Conservation (phyloP, 2,888 invertebrate species). For the Tachina fera region DNA sequence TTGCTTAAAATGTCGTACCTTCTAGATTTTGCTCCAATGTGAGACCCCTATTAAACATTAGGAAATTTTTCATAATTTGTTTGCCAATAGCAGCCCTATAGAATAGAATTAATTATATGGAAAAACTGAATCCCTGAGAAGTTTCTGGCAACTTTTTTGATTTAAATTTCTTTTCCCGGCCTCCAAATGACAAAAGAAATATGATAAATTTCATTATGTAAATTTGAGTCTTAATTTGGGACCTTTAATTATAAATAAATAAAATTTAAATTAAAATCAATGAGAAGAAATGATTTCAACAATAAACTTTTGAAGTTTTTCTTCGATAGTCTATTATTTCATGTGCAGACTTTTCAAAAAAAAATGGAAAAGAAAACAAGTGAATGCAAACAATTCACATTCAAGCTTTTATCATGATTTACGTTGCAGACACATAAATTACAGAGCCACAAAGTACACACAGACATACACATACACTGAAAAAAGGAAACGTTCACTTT, state of each 20-base stretch:
- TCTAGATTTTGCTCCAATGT: too few species aligned
- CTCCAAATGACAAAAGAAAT: too few species aligned
- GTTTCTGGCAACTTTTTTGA: too few species aligned
- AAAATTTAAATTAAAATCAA: constrained; percentile 21
- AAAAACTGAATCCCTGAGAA: too few species aligned
- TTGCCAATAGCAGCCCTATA: too few species aligned
- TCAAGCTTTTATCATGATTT: constrained; percentile 53
- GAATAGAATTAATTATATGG: too few species aligned
- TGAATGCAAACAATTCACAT: constrained; percentile 14
- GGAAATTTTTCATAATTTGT: too few species aligned
- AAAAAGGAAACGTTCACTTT: constrained; percentile 47
- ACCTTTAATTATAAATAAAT: background rate
- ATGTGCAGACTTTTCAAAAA: background rate
- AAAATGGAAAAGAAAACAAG: constrained; percentile 12
- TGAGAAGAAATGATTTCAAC: background rate
- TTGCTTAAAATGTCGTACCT: too few species aligned
- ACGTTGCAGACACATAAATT: constrained; percentile 70
- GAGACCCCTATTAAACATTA: too few species aligned
- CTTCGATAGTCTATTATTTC: background rate
- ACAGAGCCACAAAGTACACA: constrained; percentile 62
- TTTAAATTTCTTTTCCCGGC: too few species aligned
- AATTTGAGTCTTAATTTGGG: too few species aligned
- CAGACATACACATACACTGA: constrained; percentile 19
- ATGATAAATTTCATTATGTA: too few species aligned
- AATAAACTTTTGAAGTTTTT: background rate